Evolutionary conservation across 1,140 invertebrate species (phyloP).

Genomic region (Pissodes strobi): DNA sequence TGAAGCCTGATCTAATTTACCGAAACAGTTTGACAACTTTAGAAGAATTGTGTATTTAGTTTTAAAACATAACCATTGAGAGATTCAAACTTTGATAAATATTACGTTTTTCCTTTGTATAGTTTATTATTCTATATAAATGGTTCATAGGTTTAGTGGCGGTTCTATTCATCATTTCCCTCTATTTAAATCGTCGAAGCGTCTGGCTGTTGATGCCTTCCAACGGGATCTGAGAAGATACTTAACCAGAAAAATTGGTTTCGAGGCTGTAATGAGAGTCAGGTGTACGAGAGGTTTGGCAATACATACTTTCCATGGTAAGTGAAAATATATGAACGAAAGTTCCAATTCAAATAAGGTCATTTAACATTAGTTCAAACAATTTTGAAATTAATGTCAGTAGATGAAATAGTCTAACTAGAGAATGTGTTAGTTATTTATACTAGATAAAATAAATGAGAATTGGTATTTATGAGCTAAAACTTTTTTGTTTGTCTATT

Average conservation of each 20-base stretch:
- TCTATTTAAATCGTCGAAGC: conserved; percentile 77
- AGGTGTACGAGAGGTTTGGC: conserved; percentile 90
- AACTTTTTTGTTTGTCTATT: background rate
- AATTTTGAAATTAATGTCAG: too few species aligned
- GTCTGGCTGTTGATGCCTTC: conserved; percentile 74
- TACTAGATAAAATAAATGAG: background rate
- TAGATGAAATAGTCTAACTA: too few species aligned
- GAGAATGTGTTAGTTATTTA: too few species aligned
- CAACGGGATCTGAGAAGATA: conserved; percentile 83
- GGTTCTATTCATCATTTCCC: conserved; percentile 94
- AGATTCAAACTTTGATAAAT: background rate
- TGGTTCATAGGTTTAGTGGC: conserved; percentile 77
- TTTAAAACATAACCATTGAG: too few species aligned
- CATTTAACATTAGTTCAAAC: too few species aligned
- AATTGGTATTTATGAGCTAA: background rate
- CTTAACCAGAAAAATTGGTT: conserved; percentile 95
- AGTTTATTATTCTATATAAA: too few species aligned
- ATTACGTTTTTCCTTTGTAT: background rate
- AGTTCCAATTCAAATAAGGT: too few species aligned
- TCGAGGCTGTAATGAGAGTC: conserved; percentile 98
- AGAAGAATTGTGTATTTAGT: too few species aligned
- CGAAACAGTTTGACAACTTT: too few species aligned
- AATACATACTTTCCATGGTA: conserved; percentile 97
- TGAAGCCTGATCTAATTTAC: too few species aligned
- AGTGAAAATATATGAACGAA: too few species aligned